Evolutionary conservation across 2,888 invertebrate genomes (phyloP), one percentile per base, ranked within the genome.

Genomic region (Thera obeliscata): DNA sequence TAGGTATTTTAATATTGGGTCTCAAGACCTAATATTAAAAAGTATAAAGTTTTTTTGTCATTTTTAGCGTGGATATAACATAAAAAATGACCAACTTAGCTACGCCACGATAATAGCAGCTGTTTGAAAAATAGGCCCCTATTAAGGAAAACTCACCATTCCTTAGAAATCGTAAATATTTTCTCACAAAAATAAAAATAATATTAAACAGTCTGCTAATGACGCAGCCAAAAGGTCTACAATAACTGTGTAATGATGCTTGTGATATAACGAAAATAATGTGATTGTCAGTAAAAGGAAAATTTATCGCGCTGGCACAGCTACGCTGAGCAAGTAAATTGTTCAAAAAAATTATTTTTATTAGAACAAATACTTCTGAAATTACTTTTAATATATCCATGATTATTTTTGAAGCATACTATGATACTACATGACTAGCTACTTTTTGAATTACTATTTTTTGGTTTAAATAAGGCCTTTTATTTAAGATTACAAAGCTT

Each of bases 251-350:
- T 61, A 69, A 66, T 58, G 64, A 59, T 9, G 22, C 50, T 64
- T 55, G 52, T 59, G 54, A 68, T 65, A 61, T 64, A 61, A 69
- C 55, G 56, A 64, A 55, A 66, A 69, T 67, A 69, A 67, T 67
- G 59, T 62, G 66, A 70, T 68, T 66, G 61, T 57, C 12, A 57
- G 38, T 56, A 66, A 69, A 64, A 61, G 52, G 52, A 63, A 66
- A 72, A 66, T 36, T 64, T 67, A 63, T 61, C 56, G 56, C 41
- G 35, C 41, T 11, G 43, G 35, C 41, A 41, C 41, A 2, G 6
- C 61, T 12, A 54, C 43, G 54, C 6, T 33, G 55, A 36, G 55
- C n/a, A 5, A 36, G 8, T 43, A 43, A 43, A 43, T 43, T 43
- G 8, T 43, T 2, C 43, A n/a, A n/a, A n/a, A n/a, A n/a, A n/a